These are phyloP conservation scores for Macrosteles quadrilineatus DNA, from an alignment of 1,140 invertebrate species.

Conservation along the genomic window DNA sequence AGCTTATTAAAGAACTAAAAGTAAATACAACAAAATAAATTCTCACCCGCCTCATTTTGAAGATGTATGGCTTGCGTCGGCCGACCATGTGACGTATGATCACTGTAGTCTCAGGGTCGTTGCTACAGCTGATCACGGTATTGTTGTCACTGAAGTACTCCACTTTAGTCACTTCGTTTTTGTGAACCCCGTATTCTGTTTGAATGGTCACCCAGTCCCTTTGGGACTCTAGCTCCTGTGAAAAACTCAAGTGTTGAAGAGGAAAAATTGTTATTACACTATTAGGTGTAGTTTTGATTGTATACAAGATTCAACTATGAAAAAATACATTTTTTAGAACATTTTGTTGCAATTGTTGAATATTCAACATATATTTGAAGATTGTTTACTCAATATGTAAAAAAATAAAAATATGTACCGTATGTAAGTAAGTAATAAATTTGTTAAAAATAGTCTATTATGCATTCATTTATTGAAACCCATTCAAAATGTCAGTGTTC, in stretches of 20 bases:
- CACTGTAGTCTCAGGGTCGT: conserved; percentile 51
- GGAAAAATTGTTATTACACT: conserved; percentile 1
- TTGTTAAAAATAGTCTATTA: no score
- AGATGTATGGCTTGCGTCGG: conserved; percentile 52
- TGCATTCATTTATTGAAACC: no score
- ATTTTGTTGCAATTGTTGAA: no score
- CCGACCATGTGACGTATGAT: conserved; percentile 50
- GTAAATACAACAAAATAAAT: neutral
- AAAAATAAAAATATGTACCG: no score
- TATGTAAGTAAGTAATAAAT: no score
- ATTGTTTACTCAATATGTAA: no score
- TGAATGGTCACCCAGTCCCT: conserved; percentile 50
- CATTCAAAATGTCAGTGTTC: no score
- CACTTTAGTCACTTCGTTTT: conserved; percentile 49
- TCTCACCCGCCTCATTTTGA: conserved; percentile 53
- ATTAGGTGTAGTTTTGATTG: neutral
- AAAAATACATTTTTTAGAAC: no score
- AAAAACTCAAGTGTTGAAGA: no score
- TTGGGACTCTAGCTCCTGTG: conserved; percentile 51
- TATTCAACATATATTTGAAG: no score
- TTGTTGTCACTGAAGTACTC: conserved; percentile 49
- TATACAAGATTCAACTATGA: no score
- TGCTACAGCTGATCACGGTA: conserved; percentile 54
- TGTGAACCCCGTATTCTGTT: conserved; percentile 49
- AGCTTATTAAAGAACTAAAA: no score